Base-by-base conservation (phyloP, 2,113 vertebrate genomes). In the Nothoprocta perdicaria region DNA sequence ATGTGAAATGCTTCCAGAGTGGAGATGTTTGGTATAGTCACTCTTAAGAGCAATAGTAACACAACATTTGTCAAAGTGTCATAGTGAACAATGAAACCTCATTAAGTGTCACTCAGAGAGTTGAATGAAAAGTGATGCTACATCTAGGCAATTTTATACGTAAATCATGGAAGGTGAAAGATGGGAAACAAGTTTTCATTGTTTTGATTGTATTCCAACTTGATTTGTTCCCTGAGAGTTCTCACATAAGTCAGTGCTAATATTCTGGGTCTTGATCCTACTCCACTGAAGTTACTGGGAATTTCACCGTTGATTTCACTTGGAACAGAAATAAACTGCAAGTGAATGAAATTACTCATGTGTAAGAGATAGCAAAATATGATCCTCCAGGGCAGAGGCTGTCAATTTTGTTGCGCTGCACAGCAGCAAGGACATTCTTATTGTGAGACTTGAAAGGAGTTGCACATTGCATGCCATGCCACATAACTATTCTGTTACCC, bases 11-110 rank as follows among this genome's bases (percentile, higher is more conserved):
- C 45, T 83, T 89, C 84, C 33, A 3, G 43, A 61, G 22, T 43
- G n/a, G 9, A 23, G 26, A 76, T 88, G 61, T 84, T 90, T 87
- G 88, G 65, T 89, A 45, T 38, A 91, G 84, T 83, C 41, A 92
- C 24, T 90, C 46, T 52, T 57, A 89, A 81, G 65, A 88, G 68
- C 43, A 93, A 57, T 35, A 90, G 92, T 83, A 94, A 61, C 60
- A 85, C 63, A 89, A 74, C 84, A 93, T 95, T 96, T 93, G 57
- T 94, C 95, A 91, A 95, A 94, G 31, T 89, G 87, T 93, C 89
- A 52, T 71, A 67, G 57, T 45, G 94, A 94, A 87, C 78, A 92
- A 90, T 89, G 91, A 92, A 85, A 88, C 57, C 72, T 94, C 65
- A 85, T 95, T 91, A 88, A 57, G 65, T 83, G 87, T 65, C 91